These are phyloP conservation scores for Mallotus villosus DNA, from an alignment of 2,797 vertebrate species.

Conservation along the genomic window DNA sequence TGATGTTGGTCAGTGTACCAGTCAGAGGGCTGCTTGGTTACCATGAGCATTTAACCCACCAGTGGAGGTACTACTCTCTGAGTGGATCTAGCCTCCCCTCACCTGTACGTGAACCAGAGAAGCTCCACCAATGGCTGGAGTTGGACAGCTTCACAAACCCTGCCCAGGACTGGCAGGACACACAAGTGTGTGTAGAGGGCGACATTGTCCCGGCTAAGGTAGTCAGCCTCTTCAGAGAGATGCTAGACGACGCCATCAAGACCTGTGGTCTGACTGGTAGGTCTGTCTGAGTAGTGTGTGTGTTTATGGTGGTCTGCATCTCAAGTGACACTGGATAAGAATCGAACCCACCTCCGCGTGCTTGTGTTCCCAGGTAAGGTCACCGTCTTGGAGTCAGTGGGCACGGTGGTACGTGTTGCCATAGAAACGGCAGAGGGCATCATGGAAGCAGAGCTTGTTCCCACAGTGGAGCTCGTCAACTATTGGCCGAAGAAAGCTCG, in stretches of 20 bases:
- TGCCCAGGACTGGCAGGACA: slow-evolving; percentile 79
- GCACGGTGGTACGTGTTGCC: slow-evolving; percentile 67
- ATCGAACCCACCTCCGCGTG: slow-evolving; percentile 2
- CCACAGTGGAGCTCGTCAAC: slow-evolving; percentile 77
- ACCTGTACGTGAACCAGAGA: slow-evolving; percentile 78
- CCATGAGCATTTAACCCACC: slow-evolving; percentile 62
- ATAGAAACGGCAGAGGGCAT: slow-evolving; percentile 75
- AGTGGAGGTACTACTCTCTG: slow-evolving; percentile 79
- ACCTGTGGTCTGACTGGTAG: slow-evolving; percentile 77
- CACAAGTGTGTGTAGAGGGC: slow-evolving; percentile 29
- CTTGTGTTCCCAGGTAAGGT: slow-evolving; percentile 56
- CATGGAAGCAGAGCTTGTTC: slow-evolving; percentile 78
- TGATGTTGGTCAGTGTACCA: slow-evolving; percentile 77
- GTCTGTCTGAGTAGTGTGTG: slow-evolving; percentile 32
- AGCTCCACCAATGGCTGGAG: slow-evolving; percentile 81
- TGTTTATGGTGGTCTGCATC: slow-evolving; percentile 5
- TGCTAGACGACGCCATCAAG: slow-evolving; percentile 74
- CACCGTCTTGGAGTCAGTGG: slow-evolving; percentile 66
- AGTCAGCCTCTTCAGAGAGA: slow-evolving; percentile 74
- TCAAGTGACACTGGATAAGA: too few relatives aligned
- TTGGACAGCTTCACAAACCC: slow-evolving; percentile 78
- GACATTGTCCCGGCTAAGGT: slow-evolving; percentile 58
- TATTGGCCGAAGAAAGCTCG: slow-evolving; percentile 75
- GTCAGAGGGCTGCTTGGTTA: slow-evolving; percentile 77
- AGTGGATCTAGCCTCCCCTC: slow-evolving; percentile 73